These are phyloP conservation scores for Macrobrachium rosenbergii DNA, from an alignment of 1,140 invertebrate genomes.

Conservation along the genomic window DNA sequence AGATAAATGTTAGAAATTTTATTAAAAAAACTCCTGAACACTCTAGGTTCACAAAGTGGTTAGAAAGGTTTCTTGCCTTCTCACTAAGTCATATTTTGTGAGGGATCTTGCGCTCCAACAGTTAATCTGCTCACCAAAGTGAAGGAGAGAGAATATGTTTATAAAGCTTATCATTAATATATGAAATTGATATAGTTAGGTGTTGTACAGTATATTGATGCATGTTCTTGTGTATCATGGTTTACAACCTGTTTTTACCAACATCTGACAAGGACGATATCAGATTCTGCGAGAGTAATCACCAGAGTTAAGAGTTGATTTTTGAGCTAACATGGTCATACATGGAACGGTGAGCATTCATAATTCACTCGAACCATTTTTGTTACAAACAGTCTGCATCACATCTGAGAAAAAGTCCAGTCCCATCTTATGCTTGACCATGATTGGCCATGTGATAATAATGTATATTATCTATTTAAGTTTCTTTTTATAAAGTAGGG, in stretches of 20 bases:
- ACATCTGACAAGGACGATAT: slow-evolving; percentile 7
- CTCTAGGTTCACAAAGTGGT: slow-evolving; percentile 38
- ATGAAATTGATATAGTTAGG: slow-evolving; percentile 58
- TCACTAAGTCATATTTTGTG: slow-evolving; percentile 40
- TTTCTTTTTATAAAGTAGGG: slow-evolving; percentile 63
- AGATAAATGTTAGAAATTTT: slow-evolving; percentile 54
- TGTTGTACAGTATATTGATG: slow-evolving; percentile 61
- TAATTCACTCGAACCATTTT: slow-evolving; percentile 38
- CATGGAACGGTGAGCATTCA: slow-evolving; percentile 54
- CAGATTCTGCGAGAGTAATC: slow-evolving; percentile 14
- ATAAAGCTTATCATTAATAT: slow-evolving; percentile 58
- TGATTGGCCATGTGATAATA: slow-evolving; percentile 63
- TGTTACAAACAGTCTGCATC: slow-evolving; percentile 35
- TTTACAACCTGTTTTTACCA: slow-evolving; percentile 36
- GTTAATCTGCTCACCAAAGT: slow-evolving; percentile 60
- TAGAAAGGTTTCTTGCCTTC: slow-evolving; percentile 40
- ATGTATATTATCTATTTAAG: slow-evolving; percentile 63
- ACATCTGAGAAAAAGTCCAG: slow-evolving; percentile 39
- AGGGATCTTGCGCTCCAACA: slow-evolving; percentile 28
- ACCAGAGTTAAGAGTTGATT: slow-evolving; percentile 32
- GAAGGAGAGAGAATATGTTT: slow-evolving; percentile 44
- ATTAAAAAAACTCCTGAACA: slow-evolving; percentile 40
- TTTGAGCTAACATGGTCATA: slow-evolving; percentile 61
- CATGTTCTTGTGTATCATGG: slow-evolving; percentile 46
- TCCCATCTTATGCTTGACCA: slow-evolving; percentile 60